Evolutionary conservation across 2,888 invertebrate genomes (phyloP).

Genomic region (Clunio marinus): DNA sequence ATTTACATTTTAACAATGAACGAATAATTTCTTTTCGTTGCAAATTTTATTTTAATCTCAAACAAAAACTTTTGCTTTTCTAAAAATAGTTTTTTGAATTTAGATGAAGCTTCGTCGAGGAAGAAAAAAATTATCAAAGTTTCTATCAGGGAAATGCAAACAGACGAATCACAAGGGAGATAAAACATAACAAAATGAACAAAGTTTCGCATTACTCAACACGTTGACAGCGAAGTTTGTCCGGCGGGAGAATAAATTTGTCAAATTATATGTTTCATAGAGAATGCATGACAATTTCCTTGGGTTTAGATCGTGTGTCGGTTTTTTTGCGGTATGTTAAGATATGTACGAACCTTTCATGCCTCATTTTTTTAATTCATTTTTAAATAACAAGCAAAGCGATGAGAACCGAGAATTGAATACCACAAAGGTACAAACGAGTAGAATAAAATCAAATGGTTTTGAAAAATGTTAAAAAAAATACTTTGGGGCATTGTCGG

Average conservation of each 20-base stretch:
- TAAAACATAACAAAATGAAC: too few species aligned
- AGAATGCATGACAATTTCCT: neutral
- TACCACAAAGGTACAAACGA: neutral
- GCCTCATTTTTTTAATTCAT: conserved; percentile 10
- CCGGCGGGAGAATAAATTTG: neutral
- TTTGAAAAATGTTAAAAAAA: neutral
- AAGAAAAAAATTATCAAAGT: too few species aligned
- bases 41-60: conserved; percentile 6
- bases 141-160: too few species aligned
- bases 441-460: neutral
- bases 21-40: neutral
- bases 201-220: neutral
- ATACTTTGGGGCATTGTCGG: neutral
- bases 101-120: too few species aligned
- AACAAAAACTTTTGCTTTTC: neutral
- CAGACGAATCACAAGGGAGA: too few species aligned
- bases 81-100: too few species aligned
- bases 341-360: neutral
- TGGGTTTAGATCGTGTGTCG: neutral
- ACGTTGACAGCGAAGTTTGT: neutral
- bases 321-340: neutral
- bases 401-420: neutral
- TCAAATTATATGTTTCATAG: conserved; percentile 1
- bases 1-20: neutral
- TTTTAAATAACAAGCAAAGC: neutral